Base-by-base conservation (phyloP, 2,888 invertebrate species). In the Venustoraphidia nigricollis region DNA sequence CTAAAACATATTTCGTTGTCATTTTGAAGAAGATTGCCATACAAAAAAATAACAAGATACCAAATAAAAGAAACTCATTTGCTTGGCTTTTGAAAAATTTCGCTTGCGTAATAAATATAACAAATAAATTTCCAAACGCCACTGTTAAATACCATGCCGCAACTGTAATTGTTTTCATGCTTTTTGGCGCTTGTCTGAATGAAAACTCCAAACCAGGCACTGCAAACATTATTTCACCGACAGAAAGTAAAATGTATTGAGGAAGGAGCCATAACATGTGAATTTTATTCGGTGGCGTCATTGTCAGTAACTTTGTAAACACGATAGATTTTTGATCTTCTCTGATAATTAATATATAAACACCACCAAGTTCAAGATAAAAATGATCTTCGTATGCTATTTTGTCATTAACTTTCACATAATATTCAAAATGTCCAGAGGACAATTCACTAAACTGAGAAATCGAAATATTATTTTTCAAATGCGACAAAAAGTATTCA, bases 61-160 rank as follows among this genome's bases (percentile, higher is more conserved):
- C 27, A 27, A 27, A 27, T 27, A 27, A 27, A 6, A 27, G 27
- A 27, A 27, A 27, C 6, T 27, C 27, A 6, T 27, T 27, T 3
- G 27, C 27, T 6, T 27, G 27, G 6, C 27, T 27, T 27, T 27
- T 27, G 27, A 27, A 27, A 27, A 27, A 59, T 56, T 74, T 72
- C 3, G 75, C 67, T 60, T 83, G 79, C 2, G 83, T 79, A 27
- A 89, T 77, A 36, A 84, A 68, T 50, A 87, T 81, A 1, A 88
- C 87, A 49, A 88, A 75, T 27, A 87, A 66, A 62, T 90, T 89
- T 3, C 90, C 90, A 50, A 84, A 71, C 1, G 88, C 85, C 2
- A 83, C 82, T 0, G 86, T 84, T 53, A 89, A 66, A 56, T 88
- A 78, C 89, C 89, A 90, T n/a, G 80, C 77, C 0, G 89, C 87